Base-by-base conservation (phyloP, 2,888 invertebrate species). In the Cyclophora punctaria region DNA sequence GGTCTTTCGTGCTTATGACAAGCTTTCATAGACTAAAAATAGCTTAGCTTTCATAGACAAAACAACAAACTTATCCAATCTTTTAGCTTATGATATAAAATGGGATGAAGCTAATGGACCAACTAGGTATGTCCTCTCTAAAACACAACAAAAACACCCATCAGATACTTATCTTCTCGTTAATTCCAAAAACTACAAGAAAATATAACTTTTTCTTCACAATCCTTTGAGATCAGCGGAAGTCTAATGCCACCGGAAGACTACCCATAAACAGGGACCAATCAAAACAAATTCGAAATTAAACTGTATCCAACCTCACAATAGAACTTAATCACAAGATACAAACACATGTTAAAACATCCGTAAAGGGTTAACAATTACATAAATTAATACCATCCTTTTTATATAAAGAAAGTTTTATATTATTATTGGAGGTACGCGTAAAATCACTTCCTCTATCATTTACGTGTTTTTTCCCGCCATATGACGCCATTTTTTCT, bases 371-470 rank as follows among this genome's bases (percentile, higher is more conserved):
- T 83, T 86, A 78, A 83, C 78, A 82, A 83, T 85, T 81, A 83
- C 73, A 83, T 84, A 84, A 84, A 84, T 87, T 85, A 86, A 87
- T 84, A 84, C 81, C 20, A 80, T 84, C 84, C 85, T 80, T 66
- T 75, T 72, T 69, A 78, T 50, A 73, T 72, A 72, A 73, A 72
- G 70, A 76, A 74, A 74, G 70, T 69, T 81, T 75, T 72, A 75
- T 75, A 71, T 79, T 75, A 64, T 74, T 75, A 70, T 77, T 73
- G 73, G 20, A 20, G 20, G 20, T 82, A 75, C 61, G 78, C 81
- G 81, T 86, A 80, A 84, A 85, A 86, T 86, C 83, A 83, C 80
- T 87, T 87, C 87, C 86, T 83, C 75, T 78, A 80, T 77, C 76
- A 76, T 76, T 80, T 73, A 74, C 67, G 57, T 67, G 71, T 75